These are phyloP conservation scores for Tachina grossa DNA, from an alignment of 2,888 invertebrate species.

Conservation along the genomic window DNA sequence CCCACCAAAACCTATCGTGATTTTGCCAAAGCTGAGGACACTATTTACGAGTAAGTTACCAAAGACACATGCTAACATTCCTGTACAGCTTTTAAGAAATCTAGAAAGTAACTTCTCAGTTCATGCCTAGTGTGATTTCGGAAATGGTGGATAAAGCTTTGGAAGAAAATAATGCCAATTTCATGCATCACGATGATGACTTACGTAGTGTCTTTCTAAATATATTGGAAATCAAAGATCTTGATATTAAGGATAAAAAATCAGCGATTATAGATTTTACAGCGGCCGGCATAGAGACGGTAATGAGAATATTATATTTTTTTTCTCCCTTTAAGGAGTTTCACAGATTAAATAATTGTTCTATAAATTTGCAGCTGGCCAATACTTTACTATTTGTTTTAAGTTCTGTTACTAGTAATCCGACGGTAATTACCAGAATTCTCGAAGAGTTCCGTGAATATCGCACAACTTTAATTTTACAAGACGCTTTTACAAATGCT, in stretches of 20 bases:
- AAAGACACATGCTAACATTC: conserved; percentile 47
- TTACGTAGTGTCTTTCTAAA: conserved; percentile 89
- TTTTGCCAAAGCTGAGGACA: conserved; percentile 89
- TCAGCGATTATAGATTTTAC: conserved; percentile 94
- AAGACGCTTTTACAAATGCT: conserved; percentile 86
- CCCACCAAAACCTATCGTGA: conserved; percentile 88
- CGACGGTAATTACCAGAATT: conserved; percentile 87
- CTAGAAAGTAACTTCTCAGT: conserved; percentile 71
- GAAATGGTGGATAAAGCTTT: conserved; percentile 89
- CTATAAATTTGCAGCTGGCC: conserved; percentile 85
- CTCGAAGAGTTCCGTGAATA: conserved; percentile 86
- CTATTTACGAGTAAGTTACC: conserved; percentile 88
- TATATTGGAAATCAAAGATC: conserved; percentile 87
- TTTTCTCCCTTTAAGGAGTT: background rate
- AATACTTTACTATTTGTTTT: conserved; percentile 91
- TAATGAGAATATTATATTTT: conserved; percentile 78
- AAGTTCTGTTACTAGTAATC: conserved; percentile 88
- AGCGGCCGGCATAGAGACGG: conserved; percentile 93
- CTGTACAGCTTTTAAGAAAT: conserved; percentile 68
- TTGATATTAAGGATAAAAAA: conserved; percentile 92
- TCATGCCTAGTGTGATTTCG: conserved; percentile 87
- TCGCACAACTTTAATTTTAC: conserved; percentile 84
- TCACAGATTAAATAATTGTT: background rate
- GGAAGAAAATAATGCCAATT: conserved; percentile 84
- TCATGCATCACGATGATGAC: conserved; percentile 83